Conservation (phyloP, 2,797 vertebrate genomes). For the Falco columbarius region DNA sequence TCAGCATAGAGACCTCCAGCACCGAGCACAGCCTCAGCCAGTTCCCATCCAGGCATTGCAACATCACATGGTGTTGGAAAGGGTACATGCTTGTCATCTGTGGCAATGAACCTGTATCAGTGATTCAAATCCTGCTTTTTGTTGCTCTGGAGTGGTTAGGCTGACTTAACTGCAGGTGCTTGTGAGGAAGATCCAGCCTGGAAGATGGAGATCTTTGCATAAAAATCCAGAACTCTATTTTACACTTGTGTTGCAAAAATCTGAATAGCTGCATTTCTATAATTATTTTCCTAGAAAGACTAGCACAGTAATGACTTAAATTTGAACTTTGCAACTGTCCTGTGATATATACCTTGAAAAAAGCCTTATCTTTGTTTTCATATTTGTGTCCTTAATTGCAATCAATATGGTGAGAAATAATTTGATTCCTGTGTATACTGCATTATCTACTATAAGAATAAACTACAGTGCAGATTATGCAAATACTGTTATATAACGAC, state of each 20-base stretch:
- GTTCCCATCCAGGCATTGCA: background rate
- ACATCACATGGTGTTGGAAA: accelerated
- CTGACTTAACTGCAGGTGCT: background rate
- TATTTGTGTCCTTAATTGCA: conserved; percentile 63
- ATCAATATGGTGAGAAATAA: conserved; percentile 62
- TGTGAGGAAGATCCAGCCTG: background rate
- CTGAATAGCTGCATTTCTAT: background rate
- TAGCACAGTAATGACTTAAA: background rate
- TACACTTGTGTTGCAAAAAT: background rate
- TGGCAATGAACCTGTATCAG: background rate
- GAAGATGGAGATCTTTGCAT: background rate
- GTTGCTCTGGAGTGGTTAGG: accelerated
- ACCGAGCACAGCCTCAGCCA: background rate
- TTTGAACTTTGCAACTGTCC: conserved; percentile 20
- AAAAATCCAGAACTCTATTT: background rate
- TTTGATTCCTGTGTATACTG: conserved; percentile 5
- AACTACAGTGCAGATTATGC: conserved; percentile 41
- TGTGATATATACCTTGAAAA: background rate
- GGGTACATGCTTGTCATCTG: background rate
- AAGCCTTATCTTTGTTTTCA: conserved; percentile 34
- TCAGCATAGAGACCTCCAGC: background rate
- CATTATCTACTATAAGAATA: conserved; percentile 12
- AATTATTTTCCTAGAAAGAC: conserved; percentile 34
- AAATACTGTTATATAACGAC: background rate
- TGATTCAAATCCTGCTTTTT: background rate